Percentiles rank a stretch among this genome's conserved stretches.
Conservation (phyloP, 1,140 invertebrate genomes). For the Heliconius eleuchia region DNA sequence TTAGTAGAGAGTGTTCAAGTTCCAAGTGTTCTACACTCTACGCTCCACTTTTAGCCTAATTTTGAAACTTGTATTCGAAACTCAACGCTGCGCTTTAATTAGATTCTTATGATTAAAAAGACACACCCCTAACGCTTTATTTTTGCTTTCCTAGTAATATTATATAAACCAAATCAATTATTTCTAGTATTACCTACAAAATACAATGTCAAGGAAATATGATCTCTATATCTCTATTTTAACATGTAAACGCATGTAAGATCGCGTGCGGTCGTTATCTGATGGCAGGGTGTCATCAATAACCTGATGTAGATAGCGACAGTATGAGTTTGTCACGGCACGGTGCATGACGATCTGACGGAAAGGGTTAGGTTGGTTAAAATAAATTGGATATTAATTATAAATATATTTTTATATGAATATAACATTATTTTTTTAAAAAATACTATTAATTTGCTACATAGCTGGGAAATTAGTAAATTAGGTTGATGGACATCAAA, state of each 20-base stretch:
- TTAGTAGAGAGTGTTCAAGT: too few relatives aligned
- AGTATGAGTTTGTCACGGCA: slow-evolving; percentile 7
- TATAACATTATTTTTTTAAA: not conserved
- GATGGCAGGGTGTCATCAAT: slow-evolving; percentile 15
- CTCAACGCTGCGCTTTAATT: not conserved
- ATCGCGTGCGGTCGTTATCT: slow-evolving; percentile 15
- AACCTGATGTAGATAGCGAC: slow-evolving; percentile 19
- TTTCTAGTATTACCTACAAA: not conserved
- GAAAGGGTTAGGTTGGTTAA: slow-evolving; percentile 4
- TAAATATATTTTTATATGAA: not conserved
- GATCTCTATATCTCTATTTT: not conserved
- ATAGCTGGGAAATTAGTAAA: too few relatives aligned
- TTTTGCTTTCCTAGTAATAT: not conserved
- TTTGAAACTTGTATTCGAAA: too few relatives aligned
- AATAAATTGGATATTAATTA: not conserved
- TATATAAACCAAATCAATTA: not conserved
- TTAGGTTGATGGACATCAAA: too few relatives aligned
- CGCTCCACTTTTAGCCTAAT: too few relatives aligned
- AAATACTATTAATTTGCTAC: not conserved
- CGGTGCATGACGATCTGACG: slow-evolving; percentile 10
- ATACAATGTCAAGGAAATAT: not conserved
- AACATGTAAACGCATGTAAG: not conserved
- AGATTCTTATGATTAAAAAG: not conserved
- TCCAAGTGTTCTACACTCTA: too few relatives aligned
- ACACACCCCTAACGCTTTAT: not conserved